Base-by-base conservation (phyloP, 2,113 vertebrate species). In the Nycticryphes semicollaris region DNA sequence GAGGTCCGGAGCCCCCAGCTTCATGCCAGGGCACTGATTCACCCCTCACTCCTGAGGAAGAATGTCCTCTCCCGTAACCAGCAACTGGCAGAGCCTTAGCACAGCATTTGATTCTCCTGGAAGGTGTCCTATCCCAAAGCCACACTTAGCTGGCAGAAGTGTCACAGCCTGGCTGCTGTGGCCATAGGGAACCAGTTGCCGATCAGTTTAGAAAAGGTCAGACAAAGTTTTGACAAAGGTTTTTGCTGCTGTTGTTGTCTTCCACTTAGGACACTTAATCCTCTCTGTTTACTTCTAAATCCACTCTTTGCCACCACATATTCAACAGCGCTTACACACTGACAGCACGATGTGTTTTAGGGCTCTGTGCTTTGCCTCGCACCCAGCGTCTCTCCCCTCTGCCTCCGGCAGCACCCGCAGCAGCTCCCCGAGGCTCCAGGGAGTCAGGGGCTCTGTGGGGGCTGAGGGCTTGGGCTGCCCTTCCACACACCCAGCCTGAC, bases 401-500 rank as follows among this genome's bases (percentile, higher is more conserved):
- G 5, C 73, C 84, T 82, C 72, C 89, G 64, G 70, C 45, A 68
- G 57, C 69, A 25, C 43, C 10, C 1, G 0, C 1, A 39, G 80
- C 77, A 79, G 74, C 28, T 30, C 53, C 17, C 53, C 9, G 6
- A 30, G 51, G 53, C 53, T 54, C 9, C 53, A 10, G 17, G 53
- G 53, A 54, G 53, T 17, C 53, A 54, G 53, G 53, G 53, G 53
- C 53, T 54, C 53, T 54, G 53, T 15, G 9, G 53, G 39, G 35
- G 20, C 1, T 2, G 22, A 37, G 84, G 41, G 13, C 6, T 0
- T 0, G 3, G 0, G 0, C 41, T 39, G 33, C 59, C 37, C 48
- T 77, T 35, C 8, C 2, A 1, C 60, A 14, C 28, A 33, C 28
- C 9, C 14, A 43, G 31, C 27, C 41, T 76, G 33, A 47, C 28